Base-by-base conservation (phyloP, 64 coral and sea anemone species). In the Trachythela sp. region DNA sequence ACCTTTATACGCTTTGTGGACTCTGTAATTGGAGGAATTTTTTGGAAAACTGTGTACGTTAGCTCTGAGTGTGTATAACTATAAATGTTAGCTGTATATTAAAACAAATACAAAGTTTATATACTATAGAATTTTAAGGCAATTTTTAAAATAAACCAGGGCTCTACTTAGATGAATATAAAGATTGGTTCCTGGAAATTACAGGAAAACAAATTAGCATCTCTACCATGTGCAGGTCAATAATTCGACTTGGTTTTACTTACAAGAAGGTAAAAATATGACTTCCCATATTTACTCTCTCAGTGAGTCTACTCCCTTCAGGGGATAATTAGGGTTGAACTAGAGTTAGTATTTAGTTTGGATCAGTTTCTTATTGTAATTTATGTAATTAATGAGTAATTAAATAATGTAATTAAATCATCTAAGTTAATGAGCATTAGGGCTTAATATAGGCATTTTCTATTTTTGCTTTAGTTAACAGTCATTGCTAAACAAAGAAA, bases 201-300 rank as follows among this genome's bases (percentile, higher is more conserved):
- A 88, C 86, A 24, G 86, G 86, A 17, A 88, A 88, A 70, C 18
- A 36, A 6, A 39, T 88, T 8, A 88, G 86, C 39, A 88, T 88
- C 20, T 64, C 86, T 5, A 88, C 86, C 8, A 35, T 88, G 7
- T 88, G 86, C 86, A 64, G 86, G 9, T 88, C 86, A 64, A 88
- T 88, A 32, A 88, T 88, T 67, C 54, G 86, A 18, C 54, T 88
- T 35, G 86, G 86, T 31, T 88, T 88, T 88, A 88, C 86, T 40
- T 70, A 88, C 39, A 88, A 88, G 20, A 88, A 88, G 86, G 86
- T 88, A 88, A 88, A 60, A 60, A 49, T 32, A 26, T n/a, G n/a
- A n/a, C n/a, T n/a, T n/a, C n/a, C n/a, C n/a, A n/a, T n/a, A n/a
- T n/a, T n/a, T n/a, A n/a, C n/a, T n/a, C n/a, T n/a, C n/a, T 51